Evolutionary conservation across 2,888 invertebrate genomes (phyloP), one percentile per base, ranked within the genome.

Genomic region (Melanostoma mellinum): DNA sequence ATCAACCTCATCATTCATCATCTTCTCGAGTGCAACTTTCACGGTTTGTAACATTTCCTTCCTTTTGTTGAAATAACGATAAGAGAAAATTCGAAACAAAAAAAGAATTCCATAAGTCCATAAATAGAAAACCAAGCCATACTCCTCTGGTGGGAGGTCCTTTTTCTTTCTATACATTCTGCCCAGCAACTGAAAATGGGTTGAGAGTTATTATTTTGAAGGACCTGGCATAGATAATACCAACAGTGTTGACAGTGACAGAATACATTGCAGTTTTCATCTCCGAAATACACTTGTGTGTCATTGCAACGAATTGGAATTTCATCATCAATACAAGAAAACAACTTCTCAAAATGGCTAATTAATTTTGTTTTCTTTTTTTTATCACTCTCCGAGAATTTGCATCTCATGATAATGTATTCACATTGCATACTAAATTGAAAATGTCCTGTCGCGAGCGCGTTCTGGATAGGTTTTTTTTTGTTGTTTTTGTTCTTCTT

Each of bases 361-460:
- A 73, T 65, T 84, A 79, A 84, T 84, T 84, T 73, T 55, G 30
- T 55, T 56, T 69, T 33, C 55, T 36, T 73, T 73, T 61, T 20
- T 63, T 44, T 73, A 40, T 68, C 55, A 44, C 68, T 61, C 20
- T 42, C 42, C 67, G 46, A 40, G 44, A 61, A 40, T 40, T 63
- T 75, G 63, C 68, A 58, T 60, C 56, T 40, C 56, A 36, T 32
- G 32, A 78, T 84, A 84, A 84, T 84, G 68, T 84, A 84, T 84
- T 84, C 84, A 79, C 32, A 48, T 58, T 84, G 84, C 84, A 84
- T 84, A 84, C 75, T 79, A 84, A 75, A 84, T 84, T 74, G 79
- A 84, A 84, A 84, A 79, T 84, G 55, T 84, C 50, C 74, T 69
- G 78, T 48, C 56, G 68, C 20, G 60, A 44, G 33, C 73, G 55